Conservation (phyloP, 2,113 vertebrate species). For the Conger conger region DNA sequence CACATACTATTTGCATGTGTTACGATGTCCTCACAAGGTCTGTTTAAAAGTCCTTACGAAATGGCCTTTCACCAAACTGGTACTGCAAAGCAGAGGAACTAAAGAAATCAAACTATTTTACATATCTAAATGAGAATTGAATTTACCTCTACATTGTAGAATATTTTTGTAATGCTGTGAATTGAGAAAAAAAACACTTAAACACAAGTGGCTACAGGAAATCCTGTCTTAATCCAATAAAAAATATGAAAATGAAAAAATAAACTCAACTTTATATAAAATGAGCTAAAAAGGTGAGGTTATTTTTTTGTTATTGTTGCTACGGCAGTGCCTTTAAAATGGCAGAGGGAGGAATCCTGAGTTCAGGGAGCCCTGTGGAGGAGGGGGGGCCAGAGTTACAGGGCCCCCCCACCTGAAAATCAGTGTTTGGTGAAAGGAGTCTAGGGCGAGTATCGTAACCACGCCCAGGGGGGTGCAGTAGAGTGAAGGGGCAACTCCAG, state of each 20-base stretch:
- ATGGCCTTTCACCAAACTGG: conserved; percentile 87
- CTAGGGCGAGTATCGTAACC: conserved; percentile 45
- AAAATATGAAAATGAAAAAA: conserved; percentile 52
- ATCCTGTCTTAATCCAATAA: conserved; percentile 17
- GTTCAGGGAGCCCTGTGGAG: conserved; percentile 26
- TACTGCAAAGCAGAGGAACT: not conserved
- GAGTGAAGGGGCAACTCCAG: conserved; percentile 50
- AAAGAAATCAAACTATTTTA: conserved; percentile 61
- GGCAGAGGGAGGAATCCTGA: conserved; percentile 52
- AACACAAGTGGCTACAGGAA: conserved; percentile 41
- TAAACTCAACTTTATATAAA: not conserved
- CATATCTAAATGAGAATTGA: conserved; percentile 65
- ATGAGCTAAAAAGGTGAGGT: conserved; percentile 4
- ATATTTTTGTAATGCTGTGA: conserved; percentile 79
- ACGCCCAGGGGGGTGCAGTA: conserved; percentile 45
- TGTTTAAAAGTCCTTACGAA: conserved; percentile 47
- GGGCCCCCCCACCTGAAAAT: conserved; percentile 46
- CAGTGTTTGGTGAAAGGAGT: conserved; percentile 89
- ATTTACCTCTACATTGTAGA: conserved; percentile 74
- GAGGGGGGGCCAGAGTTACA: conserved; percentile 35
- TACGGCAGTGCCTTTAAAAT: conserved; percentile 75
- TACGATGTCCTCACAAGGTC: conserved; percentile 51
- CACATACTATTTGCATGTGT: conserved; percentile 63
- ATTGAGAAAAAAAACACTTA: conserved; percentile 55
- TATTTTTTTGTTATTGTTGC: conserved; percentile 50